Base-by-base conservation (phyloP, 2,888 invertebrate genomes). In the Macrostomum cliftonense region DNA sequence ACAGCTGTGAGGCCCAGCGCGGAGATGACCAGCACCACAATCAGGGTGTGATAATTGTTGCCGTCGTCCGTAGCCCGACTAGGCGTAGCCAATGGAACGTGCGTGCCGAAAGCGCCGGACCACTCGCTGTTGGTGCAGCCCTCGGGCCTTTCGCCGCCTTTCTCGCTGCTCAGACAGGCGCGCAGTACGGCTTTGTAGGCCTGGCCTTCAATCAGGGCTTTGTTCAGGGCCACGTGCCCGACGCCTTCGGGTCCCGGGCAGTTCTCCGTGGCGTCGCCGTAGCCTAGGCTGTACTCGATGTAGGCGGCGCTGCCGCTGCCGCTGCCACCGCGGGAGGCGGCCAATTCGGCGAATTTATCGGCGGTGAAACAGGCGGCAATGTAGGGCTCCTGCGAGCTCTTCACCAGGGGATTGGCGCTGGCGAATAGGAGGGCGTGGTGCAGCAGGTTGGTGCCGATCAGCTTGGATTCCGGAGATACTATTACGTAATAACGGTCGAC, bases 281-380 rank as follows among this genome's bases (percentile, higher is more conserved):
- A 17, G 20, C 45, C 45, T 5, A 45, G 45, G n/a, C 16, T 28
- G 45, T 28, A 45, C 13, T 45, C 36, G 16, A 28, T 28, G 28
- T 20, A 16, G 13, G 45, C 37, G 2, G 13, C n/a, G 17, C 45
- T 12, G 40, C 86, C 83, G 64, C 83, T 83, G 58, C 78, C 79
- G 62, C 83, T 83, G 12, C 83, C 28, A 9, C 28, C 28, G 28
- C 28, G 4, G 28, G 28, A 28, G 51, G 83, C 84, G 13, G 88
- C 88, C 42, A 89, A 75, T 62, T 83, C 82, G 65, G 88, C 28
- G 9, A 28, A 28, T 28, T 28, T 28, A 87, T 77, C 62, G 85
- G 84, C 11, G 84, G 79, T 68, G 88, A 89, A 71, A 85, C 86
- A 50, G 40, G 88, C 88, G 44, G 88, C 85, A 58, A 88, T 86